Conservation (phyloP, 2,113 vertebrate genomes). For the Dryoscopus gambensis region DNA sequence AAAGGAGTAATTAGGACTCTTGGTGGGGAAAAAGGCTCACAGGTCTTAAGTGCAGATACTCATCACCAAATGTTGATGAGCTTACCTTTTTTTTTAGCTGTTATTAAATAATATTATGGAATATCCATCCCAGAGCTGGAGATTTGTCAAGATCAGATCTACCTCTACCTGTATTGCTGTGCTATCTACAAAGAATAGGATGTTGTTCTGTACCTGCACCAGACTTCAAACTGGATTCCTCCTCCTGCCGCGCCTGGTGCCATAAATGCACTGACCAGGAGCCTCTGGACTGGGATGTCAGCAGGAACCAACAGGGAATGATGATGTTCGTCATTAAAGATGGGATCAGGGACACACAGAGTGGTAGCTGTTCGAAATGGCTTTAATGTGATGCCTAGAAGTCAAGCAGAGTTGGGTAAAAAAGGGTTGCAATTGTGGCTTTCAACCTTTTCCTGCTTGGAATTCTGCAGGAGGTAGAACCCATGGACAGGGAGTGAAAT, state of each 20-base stretch:
- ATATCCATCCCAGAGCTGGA: not conserved
- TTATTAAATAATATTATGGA: not conserved
- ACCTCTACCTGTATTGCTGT: not conserved
- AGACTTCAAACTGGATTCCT: conserved; percentile 92
- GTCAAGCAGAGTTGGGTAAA: not conserved
- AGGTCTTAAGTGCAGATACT: not conserved
- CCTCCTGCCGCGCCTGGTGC: conserved; percentile 72
- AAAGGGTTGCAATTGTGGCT: not conserved
- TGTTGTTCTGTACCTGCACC: conserved; percentile 87
- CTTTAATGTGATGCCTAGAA: conserved; percentile 79
- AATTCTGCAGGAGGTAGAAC: not conserved
- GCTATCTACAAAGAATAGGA: not conserved
- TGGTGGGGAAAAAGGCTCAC: not conserved
- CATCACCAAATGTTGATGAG: not conserved
- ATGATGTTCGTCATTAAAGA: conserved; percentile 83
- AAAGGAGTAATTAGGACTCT: not conserved
- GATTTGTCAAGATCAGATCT: not conserved
- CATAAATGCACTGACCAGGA: conserved; percentile 82
- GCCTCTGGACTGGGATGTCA: conserved; percentile 86
- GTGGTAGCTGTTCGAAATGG: conserved; percentile 83
- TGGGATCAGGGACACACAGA: conserved; percentile 87
- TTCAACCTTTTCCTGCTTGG: not conserved
- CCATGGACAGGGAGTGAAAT: not conserved
- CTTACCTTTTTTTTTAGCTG: not conserved
- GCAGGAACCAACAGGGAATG: conserved; percentile 82